Percentiles rank a stretch among this genome's conserved stretches.
phyloP scores from a whole-genome alignment of 1,140 invertebrate species.

The Trichonephila clavata region DNA sequence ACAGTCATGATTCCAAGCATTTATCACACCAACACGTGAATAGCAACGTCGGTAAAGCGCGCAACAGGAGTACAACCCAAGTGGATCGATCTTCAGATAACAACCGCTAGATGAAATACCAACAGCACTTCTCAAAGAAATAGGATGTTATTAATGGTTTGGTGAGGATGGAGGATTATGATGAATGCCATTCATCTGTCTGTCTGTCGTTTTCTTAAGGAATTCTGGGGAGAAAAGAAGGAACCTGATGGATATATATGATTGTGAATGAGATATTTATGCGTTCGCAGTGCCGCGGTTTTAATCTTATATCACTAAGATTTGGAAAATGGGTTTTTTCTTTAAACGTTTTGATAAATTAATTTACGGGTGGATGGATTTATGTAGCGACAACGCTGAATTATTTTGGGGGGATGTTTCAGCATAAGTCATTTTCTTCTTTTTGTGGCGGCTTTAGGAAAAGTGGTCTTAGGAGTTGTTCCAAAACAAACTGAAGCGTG shows the following conservation, averaged over 20 bases:
- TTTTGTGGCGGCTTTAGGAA: too few species aligned
- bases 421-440: too few species aligned
- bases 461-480: too few species aligned
- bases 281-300: neutral
- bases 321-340: neutral
- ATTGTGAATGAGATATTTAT: constrained; percentile 53
- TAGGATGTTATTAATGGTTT: constrained; percentile 49
- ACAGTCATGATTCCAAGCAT: neutral
- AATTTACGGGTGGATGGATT: neutral
- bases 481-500: too few species aligned
- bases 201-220: constrained; percentile 26
- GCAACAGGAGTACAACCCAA: constrained; percentile 32
- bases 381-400: neutral
- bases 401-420: neutral
- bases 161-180: constrained; percentile 29
- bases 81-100: constrained; percentile 47
- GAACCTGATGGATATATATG: constrained; percentile 59
- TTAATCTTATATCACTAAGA: constrained; percentile 31
- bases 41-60: neutral
- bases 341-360: constrained; percentile 6
- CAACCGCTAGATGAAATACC: constrained; percentile 68
- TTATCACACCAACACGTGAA: constrained; percentile 36
- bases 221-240: neutral
- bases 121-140: constrained; percentile 43
- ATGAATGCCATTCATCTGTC: constrained; percentile 45